A percentile compares a stretch with the other conserved stretches of the same genome.
These are phyloP conservation scores for Takifugu ocellatus DNA, from an alignment of 2,797 vertebrate genomes.

Conservation along the genomic window DNA sequence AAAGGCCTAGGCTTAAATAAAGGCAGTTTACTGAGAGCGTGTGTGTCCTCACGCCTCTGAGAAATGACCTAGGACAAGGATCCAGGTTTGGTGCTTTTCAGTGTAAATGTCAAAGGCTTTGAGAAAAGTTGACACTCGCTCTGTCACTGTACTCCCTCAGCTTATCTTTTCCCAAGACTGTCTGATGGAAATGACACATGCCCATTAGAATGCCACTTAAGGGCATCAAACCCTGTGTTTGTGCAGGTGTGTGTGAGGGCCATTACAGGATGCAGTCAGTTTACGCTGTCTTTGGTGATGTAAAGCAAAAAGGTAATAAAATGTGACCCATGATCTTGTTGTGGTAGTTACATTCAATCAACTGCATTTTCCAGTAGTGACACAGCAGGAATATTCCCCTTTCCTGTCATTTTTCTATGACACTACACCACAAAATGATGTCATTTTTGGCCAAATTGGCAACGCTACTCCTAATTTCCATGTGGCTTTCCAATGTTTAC, in stretches of 20 bases:
- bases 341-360: too few species aligned
- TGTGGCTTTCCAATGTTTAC: too few species aligned
- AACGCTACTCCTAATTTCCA: too few species aligned
- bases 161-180: constrained; percentile 54
- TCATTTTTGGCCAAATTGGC: too few species aligned
- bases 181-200: constrained; percentile 59
- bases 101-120: constrained; percentile 69
- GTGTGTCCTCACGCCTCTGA: constrained; percentile 45
- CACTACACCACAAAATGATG: too few species aligned
- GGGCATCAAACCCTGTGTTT: constrained; percentile 22
- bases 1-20: constrained; percentile 28
- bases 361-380: too few species aligned
- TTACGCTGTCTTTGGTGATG: too few species aligned
- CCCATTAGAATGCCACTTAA: constrained; percentile 41
- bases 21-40: constrained; percentile 2
- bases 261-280: too few species aligned
- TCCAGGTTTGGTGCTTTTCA: constrained; percentile 57
- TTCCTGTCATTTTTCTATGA: too few species aligned
- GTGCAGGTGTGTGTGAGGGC: constrained; percentile 3
- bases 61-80: constrained; percentile 62
- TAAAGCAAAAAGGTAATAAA: too few species aligned
- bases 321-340: too few species aligned
- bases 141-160: constrained; percentile 54
- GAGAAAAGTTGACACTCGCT: constrained; percentile 63
- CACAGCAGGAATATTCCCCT: too few species aligned